Evolutionary conservation across 2,113 vertebrate genomes (phyloP).

Genomic region (Rhinopomastus cyanomelas): DNA sequence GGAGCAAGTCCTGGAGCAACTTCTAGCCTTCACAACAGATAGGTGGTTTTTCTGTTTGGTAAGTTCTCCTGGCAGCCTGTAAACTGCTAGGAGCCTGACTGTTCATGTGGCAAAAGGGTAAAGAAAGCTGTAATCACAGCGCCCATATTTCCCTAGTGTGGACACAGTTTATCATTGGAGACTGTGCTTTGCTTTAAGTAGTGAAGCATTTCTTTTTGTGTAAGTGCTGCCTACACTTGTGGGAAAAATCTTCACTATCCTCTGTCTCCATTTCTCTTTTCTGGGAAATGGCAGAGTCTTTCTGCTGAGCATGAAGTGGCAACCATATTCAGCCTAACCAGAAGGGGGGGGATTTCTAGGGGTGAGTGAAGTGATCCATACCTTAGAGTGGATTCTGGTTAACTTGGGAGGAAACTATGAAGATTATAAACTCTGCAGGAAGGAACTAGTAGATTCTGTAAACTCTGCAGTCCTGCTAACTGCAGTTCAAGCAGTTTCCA

Average conservation of each 20-base stretch:
- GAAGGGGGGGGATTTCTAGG: background rate
- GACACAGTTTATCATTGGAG: background rate
- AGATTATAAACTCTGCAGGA: slow-evolving; percentile 7
- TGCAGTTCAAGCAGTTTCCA: background rate
- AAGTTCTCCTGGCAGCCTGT: background rate
- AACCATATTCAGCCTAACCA: fast-evolving
- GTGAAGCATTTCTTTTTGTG: background rate
- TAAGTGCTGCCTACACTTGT: background rate
- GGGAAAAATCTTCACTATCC: background rate
- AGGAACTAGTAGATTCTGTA: slow-evolving; percentile 19
- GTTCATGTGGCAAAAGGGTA: background rate
- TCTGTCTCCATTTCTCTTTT: background rate
- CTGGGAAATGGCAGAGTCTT: background rate
- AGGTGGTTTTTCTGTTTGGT: background rate
- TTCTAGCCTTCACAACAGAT: background rate
- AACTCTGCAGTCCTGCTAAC: background rate
- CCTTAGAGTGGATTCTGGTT: background rate
- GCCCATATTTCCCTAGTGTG: background rate
- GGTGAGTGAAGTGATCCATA: background rate
- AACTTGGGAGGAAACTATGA: background rate
- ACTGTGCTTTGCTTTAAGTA: background rate
- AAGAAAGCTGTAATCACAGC: background rate
- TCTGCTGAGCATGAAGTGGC: background rate
- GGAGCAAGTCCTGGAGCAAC: background rate
- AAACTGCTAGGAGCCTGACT: background rate